Evolutionary conservation across 64 coral and sea anemone genomes (phyloP).

Genomic region (Orbicella faveolata): DNA sequence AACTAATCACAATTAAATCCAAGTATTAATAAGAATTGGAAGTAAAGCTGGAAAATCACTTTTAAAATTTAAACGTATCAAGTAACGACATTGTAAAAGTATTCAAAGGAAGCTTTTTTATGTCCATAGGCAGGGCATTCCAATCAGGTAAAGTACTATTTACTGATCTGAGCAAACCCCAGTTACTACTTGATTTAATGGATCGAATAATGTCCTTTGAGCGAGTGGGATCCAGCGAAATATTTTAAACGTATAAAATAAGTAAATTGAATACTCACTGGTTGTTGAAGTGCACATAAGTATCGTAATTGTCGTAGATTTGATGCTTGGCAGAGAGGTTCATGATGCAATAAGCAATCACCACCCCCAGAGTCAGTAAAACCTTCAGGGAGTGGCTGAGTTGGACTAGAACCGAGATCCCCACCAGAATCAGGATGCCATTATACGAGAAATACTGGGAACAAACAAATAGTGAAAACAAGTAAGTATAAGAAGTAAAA

Average conservation of each 20-base stretch:
- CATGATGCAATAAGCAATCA: conserved; percentile 68
- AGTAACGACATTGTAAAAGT: no score
- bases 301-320: conserved; percentile 75
- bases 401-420: conserved; percentile 84
- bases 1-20: no score
- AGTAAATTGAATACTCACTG: background rate
- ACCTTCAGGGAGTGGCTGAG: conserved; percentile 86
- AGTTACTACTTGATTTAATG: no score
- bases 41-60: no score
- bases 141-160: no score
- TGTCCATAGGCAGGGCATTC: no score
- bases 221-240: no score
- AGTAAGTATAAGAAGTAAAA: background rate
- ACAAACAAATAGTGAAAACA: background rate
- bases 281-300: conserved; percentile 38
- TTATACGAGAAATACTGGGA: conserved; percentile 93
- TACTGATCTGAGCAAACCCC: no score
- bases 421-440: conserved; percentile 81
- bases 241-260: background rate
- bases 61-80: no score
- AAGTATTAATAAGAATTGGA: no score
- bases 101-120: no score
- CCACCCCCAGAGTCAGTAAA: conserved; percentile 52
- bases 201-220: no score
- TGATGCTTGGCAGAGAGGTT: conserved; percentile 28